phyloP scores from a whole-genome alignment of 2,888 invertebrate species.

The Phyto melanocephala region DNA sequence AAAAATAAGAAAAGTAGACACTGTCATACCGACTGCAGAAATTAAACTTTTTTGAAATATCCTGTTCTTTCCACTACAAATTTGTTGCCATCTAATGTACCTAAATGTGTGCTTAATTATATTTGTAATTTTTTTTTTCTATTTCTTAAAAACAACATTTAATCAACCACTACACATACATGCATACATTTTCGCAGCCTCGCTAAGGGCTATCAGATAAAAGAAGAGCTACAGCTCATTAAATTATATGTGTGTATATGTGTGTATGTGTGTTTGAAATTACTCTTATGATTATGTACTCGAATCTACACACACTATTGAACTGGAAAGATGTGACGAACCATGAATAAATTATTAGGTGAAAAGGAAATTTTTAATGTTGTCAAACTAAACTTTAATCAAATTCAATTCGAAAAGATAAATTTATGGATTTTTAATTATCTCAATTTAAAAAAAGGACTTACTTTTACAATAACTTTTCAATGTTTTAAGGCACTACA shows the following conservation, averaged over 20 bases:
- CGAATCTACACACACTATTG: conserved; percentile 58
- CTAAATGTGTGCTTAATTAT: conserved; percentile 9
- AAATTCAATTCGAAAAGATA: conserved; percentile 64
- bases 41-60: no score
- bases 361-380: conserved; percentile 44
- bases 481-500: no score
- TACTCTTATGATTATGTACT: conserved; percentile 27
- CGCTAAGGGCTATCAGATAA: conserved; percentile 9
- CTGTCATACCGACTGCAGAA: no score
- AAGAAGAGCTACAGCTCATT: conserved; percentile 12
- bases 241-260: not conserved
- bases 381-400: conserved; percentile 50
- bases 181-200: not conserved
- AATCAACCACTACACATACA: conserved; percentile 6
- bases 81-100: not conserved
- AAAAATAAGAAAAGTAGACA: no score
- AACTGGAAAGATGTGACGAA: conserved; percentile 61
- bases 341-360: conserved; percentile 59
- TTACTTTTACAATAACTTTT: no score
- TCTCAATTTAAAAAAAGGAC: no score
- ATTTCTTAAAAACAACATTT: conserved; percentile 1
- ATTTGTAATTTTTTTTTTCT: conserved; percentile 30
- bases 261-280: not conserved
- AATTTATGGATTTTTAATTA: not conserved
- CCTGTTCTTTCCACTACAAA: no score